phyloP scores from a whole-genome alignment of 2,113 vertebrate species.

The Tyrannus savana region DNA sequence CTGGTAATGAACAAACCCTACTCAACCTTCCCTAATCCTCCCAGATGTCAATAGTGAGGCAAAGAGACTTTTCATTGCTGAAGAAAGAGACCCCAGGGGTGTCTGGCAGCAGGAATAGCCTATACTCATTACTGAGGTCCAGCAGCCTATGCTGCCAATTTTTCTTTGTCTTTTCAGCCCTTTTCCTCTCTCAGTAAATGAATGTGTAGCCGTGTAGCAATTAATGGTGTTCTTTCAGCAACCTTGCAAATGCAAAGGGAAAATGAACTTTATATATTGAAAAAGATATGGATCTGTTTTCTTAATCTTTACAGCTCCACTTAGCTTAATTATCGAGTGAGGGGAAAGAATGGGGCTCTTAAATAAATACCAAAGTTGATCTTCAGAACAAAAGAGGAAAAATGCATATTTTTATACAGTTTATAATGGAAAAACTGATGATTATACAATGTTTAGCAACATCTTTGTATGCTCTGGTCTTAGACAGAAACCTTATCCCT shows the following conservation, averaged over 20 bases:
- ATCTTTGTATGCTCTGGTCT: neutral
- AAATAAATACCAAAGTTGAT: neutral
- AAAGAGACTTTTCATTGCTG: constrained; percentile 1
- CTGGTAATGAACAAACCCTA: neutral
- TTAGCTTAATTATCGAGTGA: neutral
- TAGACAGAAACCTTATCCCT: neutral
- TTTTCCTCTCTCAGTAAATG: constrained; percentile 1
- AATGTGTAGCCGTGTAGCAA: constrained; percentile 4
- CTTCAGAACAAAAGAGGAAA: neutral
- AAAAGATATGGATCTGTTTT: constrained; percentile 3
- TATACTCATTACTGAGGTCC: neutral
- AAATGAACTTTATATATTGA: neutral
- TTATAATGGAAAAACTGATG: neutral
- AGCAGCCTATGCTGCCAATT: neutral
- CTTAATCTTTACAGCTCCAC: constrained; percentile 1
- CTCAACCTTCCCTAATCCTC: neutral
- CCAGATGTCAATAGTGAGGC: neutral
- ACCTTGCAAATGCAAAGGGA: constrained; percentile 13
- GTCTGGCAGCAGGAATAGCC: neutral
- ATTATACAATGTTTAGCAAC: neutral
- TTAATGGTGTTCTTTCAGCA: constrained; percentile 45
- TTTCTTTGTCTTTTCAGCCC: constrained; percentile 4
- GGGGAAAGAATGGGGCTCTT: neutral
- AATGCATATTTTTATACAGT: neutral
- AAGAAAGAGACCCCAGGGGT: neutral